Base-by-base conservation (phyloP, 1,140 invertebrate species). In the Aphaenogaster rudis region DNA sequence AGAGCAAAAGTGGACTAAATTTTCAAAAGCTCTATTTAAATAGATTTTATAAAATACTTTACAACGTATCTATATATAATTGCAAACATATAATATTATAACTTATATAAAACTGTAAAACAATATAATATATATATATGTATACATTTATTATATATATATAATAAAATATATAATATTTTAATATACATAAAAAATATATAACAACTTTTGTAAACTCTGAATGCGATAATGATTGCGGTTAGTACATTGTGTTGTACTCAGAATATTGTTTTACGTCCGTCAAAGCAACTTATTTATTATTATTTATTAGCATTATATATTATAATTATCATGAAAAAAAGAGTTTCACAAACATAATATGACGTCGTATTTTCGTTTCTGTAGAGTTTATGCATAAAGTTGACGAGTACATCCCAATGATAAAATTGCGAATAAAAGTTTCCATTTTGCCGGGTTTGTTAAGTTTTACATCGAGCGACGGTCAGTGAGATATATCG, bases 381-480 rank as follows among this genome's bases (percentile, higher is more conserved):
- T 61, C 28, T 3, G 48, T 3, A 7, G 48, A 54, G 36, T 28
- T 54, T 28, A 33, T 13, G 17, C 42, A 77, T 33, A 63, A 33
- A 33, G 8, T 13, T 50, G 13, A 2, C 21, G 39, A 21, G 0
- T 52, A 36, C 52, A 69, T 52, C 7, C n/a, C 9, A 33, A 45
- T 17, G 39, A 42, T 45, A 15, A 81, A 81, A 33, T 42, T 33
- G 52, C 66, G 36, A 33, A 72, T 71, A 5, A 57, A 69, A 28
- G n/a, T 71, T 67, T 71, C 28, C 64, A 71, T 39, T 71, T 71
- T 33, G 50, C 9, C 15, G 21, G 50, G 21, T 81, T 81, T 36
- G 78, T 81, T 71, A 57, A 72, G 11, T 72, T 71, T 45, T n/a
- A 52, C 11, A 71, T 71, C 15, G n/a, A 33, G 48, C 36, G 64